Conservation (phyloP, 2,888 invertebrate genomes). For the Chromoteleia sp. region DNA sequence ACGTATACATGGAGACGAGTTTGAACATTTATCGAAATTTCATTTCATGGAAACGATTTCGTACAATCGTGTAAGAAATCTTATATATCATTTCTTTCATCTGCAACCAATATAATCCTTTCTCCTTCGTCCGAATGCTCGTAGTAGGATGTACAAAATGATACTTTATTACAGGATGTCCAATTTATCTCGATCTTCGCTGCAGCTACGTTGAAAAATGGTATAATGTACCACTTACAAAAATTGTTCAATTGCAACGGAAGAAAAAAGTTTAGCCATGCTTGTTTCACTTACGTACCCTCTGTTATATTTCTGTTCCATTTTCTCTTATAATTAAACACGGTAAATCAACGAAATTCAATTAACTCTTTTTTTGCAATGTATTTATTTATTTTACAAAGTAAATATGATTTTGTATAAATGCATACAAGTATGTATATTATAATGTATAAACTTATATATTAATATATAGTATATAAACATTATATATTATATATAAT, state of each 20-base stretch:
- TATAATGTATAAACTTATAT: too few species aligned
- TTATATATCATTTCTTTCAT: constrained; percentile 58
- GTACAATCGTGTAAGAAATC: constrained; percentile 47
- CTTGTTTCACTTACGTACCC: constrained; percentile 23
- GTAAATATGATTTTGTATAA: too few species aligned
- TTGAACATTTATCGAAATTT: constrained; percentile 33
- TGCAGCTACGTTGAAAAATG: constrained; percentile 49
- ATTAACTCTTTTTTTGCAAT: neutral
- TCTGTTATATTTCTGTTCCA: constrained; percentile 5
- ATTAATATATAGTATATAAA: too few species aligned
- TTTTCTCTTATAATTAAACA: constrained; percentile 11
- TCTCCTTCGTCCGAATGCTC: constrained; percentile 38
- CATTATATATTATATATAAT: too few species aligned
- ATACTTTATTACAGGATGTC: constrained; percentile 69
- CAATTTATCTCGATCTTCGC: constrained; percentile 63
- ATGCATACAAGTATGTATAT: too few species aligned
- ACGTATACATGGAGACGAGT: neutral
- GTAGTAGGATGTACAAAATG: constrained; percentile 66
- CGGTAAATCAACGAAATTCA: constrained; percentile 4
- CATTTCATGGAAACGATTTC: constrained; percentile 47
- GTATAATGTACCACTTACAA: constrained; percentile 60
- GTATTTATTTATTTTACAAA: too few species aligned
- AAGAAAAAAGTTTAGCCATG: constrained; percentile 24
- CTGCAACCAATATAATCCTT: constrained; percentile 55
- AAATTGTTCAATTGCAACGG: constrained; percentile 61